Conservation (phyloP, 1,140 invertebrate species). For the Drosophila kanapiae region DNA sequence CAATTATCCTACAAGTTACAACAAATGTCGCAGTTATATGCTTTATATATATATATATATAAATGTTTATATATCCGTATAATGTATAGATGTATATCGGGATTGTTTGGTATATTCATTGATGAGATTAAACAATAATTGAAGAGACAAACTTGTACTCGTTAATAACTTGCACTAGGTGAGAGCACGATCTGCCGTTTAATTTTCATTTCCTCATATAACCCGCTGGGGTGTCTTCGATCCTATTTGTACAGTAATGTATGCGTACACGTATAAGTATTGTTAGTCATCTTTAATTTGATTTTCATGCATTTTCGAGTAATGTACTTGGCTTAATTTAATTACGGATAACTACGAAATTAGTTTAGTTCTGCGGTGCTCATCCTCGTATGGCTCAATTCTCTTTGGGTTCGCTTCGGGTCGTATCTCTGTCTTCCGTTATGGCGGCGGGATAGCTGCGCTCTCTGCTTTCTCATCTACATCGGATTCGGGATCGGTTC, state of each 20-base stretch:
- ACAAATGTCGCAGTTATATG: constrained; percentile 74
- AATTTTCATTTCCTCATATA: constrained; percentile 52
- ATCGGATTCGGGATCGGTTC: constrained; percentile 24
- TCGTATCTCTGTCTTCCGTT: constrained; percentile 48
- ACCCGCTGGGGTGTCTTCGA: constrained; percentile 15
- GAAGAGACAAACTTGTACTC: constrained; percentile 56
- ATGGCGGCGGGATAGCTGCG: constrained; percentile 69
- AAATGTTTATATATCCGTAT: constrained; percentile 35
- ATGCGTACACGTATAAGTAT: constrained; percentile 30
- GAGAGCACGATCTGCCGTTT: constrained; percentile 60
- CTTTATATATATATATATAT: constrained; percentile 53
- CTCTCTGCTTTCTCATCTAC: constrained; percentile 37
- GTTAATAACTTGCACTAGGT: constrained; percentile 59
- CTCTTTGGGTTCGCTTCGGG: constrained; percentile 57
- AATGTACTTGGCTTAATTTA: constrained; percentile 54
- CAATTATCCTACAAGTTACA: constrained; percentile 78
- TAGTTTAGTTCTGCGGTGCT: constrained; percentile 52
- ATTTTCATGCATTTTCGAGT: constrained; percentile 60
- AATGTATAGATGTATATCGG: constrained; percentile 46
- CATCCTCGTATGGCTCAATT: constrained; percentile 71
- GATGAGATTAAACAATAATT: constrained; percentile 47
- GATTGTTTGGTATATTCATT: constrained; percentile 37
- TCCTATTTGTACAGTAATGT: constrained; percentile 68
- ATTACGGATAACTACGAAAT: constrained; percentile 47
- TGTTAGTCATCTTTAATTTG: constrained; percentile 48